A percentile compares a stretch with the other conserved stretches of the same genome.
These are phyloP conservation scores for Tamandua tetradactyla DNA, from an alignment of 2,797 vertebrate species.

Conservation along the genomic window DNA sequence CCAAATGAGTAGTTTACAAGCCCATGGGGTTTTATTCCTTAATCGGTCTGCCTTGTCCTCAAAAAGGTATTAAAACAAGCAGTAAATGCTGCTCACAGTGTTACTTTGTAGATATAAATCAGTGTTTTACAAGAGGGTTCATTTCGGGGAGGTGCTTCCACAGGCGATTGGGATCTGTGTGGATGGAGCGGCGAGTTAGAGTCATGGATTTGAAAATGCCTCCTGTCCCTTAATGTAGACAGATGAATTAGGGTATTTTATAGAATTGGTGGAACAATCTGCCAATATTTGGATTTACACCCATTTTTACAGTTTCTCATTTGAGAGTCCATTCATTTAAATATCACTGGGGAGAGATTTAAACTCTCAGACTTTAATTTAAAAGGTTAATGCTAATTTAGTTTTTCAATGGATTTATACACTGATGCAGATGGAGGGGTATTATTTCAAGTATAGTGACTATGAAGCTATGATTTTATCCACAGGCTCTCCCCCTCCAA, in stretches of 20 bases:
- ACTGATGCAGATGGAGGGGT: not conserved
- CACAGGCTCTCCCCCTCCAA: not conserved
- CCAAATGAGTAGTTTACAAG: not conserved
- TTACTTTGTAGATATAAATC: not conserved
- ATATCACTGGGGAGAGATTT: not conserved
- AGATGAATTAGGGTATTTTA: not conserved
- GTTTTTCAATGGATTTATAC: not conserved
- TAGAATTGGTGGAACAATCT: not conserved
- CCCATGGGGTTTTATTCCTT: not conserved
- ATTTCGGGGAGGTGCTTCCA: not conserved
- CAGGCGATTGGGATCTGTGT: not conserved
- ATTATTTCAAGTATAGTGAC: not conserved
- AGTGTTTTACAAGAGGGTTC: constrained; percentile 11
- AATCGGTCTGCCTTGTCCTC: not conserved
- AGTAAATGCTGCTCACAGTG: not conserved
- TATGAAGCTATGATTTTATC: not conserved
- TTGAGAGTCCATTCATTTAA: not conserved
- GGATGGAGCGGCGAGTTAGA: not conserved
- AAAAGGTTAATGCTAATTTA: constrained; percentile 43
- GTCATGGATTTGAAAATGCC: not conserved
- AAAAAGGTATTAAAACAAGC: constrained; percentile 2
- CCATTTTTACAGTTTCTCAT: constrained; percentile 12
- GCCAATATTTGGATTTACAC: not conserved
- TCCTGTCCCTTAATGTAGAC: not conserved
- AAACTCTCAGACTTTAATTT: constrained; percentile 22